Conservation (phyloP, 2,113 vertebrate genomes). For the Myotis davidii region DNA sequence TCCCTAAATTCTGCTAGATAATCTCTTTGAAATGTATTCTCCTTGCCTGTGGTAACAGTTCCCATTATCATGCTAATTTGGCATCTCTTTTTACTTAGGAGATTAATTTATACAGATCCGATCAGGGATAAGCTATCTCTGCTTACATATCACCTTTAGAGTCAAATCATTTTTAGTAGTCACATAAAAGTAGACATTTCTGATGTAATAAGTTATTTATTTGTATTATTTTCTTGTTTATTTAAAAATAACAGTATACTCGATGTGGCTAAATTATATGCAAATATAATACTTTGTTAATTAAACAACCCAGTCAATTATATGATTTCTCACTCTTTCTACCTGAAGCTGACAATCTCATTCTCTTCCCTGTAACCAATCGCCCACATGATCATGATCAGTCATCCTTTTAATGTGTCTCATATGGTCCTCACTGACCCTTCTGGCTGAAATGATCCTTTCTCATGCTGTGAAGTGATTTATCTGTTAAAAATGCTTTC, state of each 20-base stretch:
- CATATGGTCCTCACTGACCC: background rate
- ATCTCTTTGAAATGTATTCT: slow-evolving; percentile 26
- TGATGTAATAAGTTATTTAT: background rate
- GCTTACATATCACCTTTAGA: background rate
- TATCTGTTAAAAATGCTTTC: background rate
- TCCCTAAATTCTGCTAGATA: background rate
- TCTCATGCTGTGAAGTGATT: background rate
- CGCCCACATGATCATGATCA: background rate
- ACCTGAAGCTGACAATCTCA: background rate
- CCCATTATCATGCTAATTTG: background rate
- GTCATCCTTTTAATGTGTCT: background rate
- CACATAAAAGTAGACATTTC: background rate
- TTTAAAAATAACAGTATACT: background rate
- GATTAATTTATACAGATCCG: background rate
- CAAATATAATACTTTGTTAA: background rate
- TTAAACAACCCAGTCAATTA: background rate
- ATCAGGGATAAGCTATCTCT: background rate
- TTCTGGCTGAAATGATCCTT: background rate
- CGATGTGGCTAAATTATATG: background rate
- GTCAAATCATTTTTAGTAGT: background rate
- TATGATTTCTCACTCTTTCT: background rate
- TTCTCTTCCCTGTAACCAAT: background rate
- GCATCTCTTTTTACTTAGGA: background rate
- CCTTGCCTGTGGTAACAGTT: background rate
- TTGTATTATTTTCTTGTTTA: background rate